Evolutionary conservation across 35 echinoderm and acorn worm species (phyloP), one percentile per base, ranked within the genome.

Genomic region (Eucidaris tribuloides): DNA sequence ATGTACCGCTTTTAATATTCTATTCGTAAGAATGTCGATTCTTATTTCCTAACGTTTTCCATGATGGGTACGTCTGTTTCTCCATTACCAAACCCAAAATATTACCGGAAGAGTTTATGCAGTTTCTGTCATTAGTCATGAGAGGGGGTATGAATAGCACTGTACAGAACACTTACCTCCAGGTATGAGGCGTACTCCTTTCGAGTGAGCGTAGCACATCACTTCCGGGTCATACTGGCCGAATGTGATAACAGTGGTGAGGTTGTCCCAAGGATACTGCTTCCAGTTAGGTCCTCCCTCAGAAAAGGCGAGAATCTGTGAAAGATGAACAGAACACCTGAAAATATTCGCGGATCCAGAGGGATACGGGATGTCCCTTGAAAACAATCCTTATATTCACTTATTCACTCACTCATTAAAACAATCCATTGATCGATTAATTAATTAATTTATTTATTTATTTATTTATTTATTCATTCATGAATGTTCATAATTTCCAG

Each of bases 161-260:
- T 17, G 2, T 54, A 2, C 2, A 30, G 0, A 0, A 30, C 50
- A 59, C 43, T 40, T 90, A 96, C 93, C 93, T 65, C 64, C 79
- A 5, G 91, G 22, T 40, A 96, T 88, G 39, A 91, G 79, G 43
- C 88, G 86, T 19, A 83, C 93, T n/a, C 83, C 70, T 29, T 80
- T 68, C 11, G 78, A 82, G 55, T 96, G 93, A 45, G 93, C 93
- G 18, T 84, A 78, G 56, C 93, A 96, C 88, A 91, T 91, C 20
- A 96, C 33, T 27, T 85, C 60, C 2, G 93, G 78, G 14, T 87
- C 68, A 46, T 89, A 91, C 0, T 88, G 30, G 13, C 65, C 83
- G 70, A 58, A 76, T 77, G 91, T 86, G 1, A 66, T 88, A 37
- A 96, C 77, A 13, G 93, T 96, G 4, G 93, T 96, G 35, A 96